Evolutionary conservation across 1,140 invertebrate genomes (phyloP), one percentile per base, ranked within the genome.

Genomic region (Megalopta genalis): DNA sequence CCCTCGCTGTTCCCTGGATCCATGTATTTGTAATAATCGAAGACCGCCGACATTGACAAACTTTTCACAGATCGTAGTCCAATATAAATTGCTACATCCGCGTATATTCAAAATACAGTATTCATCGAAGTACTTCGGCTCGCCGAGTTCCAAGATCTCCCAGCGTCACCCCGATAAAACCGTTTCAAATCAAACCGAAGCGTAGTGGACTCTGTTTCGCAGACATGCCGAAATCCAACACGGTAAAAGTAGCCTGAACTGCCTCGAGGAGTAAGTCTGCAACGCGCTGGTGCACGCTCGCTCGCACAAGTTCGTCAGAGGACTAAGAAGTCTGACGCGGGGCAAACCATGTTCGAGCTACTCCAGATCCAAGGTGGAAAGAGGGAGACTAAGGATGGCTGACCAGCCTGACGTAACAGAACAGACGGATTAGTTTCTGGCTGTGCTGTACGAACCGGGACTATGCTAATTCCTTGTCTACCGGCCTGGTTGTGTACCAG

Each of bases 331-430:
- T 87, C 85, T 75, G 79, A 79, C 81, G 86, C 86, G 82, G 88
- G 88, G 85, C 87, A 72, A 88, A 90, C 32, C 87, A 87, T 85
- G 68, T 86, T 82, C 57, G 57, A 69, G 78, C 46, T 67, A 63
- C 60, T 80, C 77, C 79, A 78, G 82, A 2, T 21, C 8, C 86
- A 86, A 88, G 83, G 81, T 83, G 81, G 88, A 75, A 88, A 87
- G 88, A 86, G 84, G 87, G 83, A 88, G 87, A 86, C 82, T 88
- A 89, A 91, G 90, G 88, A 92, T 91, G 89, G 87, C 85, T 90
- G 89, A 89, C 90, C 90, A 91, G 86, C 90, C 87, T 91, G 89
- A 92, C 87, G 91, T 92, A 91, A 92, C 90, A 88, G 87, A 90
- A 90, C 87, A 77, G 88, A 90, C 90, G 90, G 91, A 93, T 92